A percentile compares a stretch with the other conserved stretches of the same genome.
Evolutionary conservation across 2,113 vertebrate species (phyloP).

Genomic region (Aspidoscelis tigris): DNA sequence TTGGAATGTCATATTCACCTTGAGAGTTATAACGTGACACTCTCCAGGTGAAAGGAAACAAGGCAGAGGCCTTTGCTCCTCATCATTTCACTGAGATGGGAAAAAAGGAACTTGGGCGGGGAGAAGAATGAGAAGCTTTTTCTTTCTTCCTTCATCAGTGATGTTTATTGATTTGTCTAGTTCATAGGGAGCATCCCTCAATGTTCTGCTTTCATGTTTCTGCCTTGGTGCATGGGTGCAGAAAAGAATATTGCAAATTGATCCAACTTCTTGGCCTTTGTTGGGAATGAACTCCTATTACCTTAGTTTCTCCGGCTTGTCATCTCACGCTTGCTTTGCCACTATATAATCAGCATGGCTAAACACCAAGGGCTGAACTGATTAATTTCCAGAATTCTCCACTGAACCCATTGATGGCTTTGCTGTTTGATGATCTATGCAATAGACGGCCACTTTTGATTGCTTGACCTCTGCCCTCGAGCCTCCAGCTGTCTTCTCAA

Average conservation of each 20-base stretch:
- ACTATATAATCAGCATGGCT: slow-evolving; percentile 83
- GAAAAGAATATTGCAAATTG: slow-evolving; percentile 97
- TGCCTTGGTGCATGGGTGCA: slow-evolving; percentile 86
- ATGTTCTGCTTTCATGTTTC: slow-evolving; percentile 93
- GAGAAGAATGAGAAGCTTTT: slow-evolving; percentile 76
- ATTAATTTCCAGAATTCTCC: slow-evolving; percentile 85
- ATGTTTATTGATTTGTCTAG: slow-evolving; percentile 95
- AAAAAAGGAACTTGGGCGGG: slow-evolving; percentile 65
- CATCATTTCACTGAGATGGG: slow-evolving; percentile 69
- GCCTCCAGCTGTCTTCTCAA: slow-evolving; percentile 69
- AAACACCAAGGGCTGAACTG: slow-evolving; percentile 84
- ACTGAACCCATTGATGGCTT: slow-evolving; percentile 85
- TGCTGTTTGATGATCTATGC: slow-evolving; percentile 89
- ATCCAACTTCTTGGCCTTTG: slow-evolving; percentile 87
- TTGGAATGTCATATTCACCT: slow-evolving; percentile 64
- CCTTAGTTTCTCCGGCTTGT: slow-evolving; percentile 76
- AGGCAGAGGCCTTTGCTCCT: slow-evolving; percentile 71
- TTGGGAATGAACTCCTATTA: slow-evolving; percentile 82
- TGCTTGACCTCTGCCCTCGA: slow-evolving; percentile 83
- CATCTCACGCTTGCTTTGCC: slow-evolving; percentile 73
- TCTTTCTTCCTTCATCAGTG: slow-evolving; percentile 74
- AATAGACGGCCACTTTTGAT: slow-evolving; percentile 91
- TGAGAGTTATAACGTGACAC: slow-evolving; percentile 74
- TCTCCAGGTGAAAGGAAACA: slow-evolving; percentile 73
- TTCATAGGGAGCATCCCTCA: slow-evolving; percentile 91